Conservation (phyloP, 2,797 vertebrate species). For the Chanos chanos region DNA sequence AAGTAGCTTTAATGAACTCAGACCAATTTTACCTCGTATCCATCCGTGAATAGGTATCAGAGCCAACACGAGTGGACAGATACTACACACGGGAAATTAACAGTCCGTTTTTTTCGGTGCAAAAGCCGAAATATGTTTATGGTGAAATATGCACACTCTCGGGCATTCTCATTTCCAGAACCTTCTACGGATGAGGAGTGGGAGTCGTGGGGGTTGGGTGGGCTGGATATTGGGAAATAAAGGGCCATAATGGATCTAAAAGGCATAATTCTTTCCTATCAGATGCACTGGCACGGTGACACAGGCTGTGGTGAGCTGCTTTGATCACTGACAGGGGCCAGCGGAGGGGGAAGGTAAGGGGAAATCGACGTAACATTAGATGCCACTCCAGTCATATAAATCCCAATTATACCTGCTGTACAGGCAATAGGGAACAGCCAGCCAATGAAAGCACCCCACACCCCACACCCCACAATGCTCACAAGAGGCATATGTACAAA, state of each 20-base stretch:
- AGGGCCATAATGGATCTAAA: conserved; percentile 78
- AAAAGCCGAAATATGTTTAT: conserved; percentile 61
- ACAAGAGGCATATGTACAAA: conserved; percentile 19
- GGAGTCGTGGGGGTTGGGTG: conserved; percentile 67
- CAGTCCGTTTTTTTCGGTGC: conserved; percentile 44
- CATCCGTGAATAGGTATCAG: background rate
- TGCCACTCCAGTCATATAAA: conserved; percentile 66
- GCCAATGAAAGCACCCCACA: conserved; percentile 46
- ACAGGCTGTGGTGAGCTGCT: conserved; percentile 67
- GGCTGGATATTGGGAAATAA: no score
- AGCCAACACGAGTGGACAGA: no score
- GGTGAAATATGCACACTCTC: conserved; percentile 76
- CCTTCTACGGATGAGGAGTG: conserved; percentile 66
- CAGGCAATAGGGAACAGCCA: no score
- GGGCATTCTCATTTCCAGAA: conserved; percentile 63
- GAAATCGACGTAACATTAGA: conserved; percentile 39
- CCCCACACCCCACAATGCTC: conserved; percentile 43
- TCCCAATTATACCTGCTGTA: conserved; percentile 73
- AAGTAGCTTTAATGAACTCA: no score
- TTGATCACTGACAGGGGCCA: conserved; percentile 63
- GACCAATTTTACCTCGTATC: no score
- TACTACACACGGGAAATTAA: conserved; percentile 8
- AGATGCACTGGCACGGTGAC: conserved; percentile 70
- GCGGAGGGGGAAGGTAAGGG: conserved; percentile 36
- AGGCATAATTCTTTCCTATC: conserved; percentile 75